phyloP scores from a whole-genome alignment of 2,797 vertebrate genomes.

The Chromobotia macracanthus region DNA sequence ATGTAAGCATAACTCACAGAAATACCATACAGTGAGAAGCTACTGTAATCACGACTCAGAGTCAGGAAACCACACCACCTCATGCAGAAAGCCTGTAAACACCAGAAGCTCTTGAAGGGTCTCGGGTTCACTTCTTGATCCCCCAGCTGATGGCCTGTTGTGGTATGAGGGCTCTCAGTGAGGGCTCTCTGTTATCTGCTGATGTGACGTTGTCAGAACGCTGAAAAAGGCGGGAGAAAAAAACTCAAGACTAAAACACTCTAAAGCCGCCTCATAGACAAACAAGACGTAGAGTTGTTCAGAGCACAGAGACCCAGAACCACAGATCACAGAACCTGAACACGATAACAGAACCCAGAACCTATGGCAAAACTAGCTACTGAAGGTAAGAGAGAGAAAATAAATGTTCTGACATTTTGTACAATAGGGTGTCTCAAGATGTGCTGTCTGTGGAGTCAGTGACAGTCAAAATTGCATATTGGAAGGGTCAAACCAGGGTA shows the following conservation, averaged over 20 bases:
- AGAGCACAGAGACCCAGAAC: conserved; percentile 52
- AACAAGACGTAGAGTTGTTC: conserved; percentile 1
- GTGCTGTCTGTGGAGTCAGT: conserved; percentile 30
- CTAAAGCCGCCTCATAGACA: conserved; percentile 18
- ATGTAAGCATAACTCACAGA: not conserved
- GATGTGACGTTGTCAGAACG: conserved; percentile 7
- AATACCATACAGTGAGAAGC: not conserved
- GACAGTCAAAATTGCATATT: conserved; percentile 8
- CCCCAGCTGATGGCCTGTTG: conserved; percentile 59
- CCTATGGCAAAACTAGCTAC: conserved; percentile 65
- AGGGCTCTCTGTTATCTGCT: conserved; percentile 59
- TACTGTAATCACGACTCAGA: no score
- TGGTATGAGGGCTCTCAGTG: conserved; percentile 67
- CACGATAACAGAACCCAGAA: no score
- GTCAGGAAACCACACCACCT: not conserved
- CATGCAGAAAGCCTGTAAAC: not conserved
- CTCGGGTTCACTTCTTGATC: conserved; percentile 1
- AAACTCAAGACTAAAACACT: conserved; percentile 63
- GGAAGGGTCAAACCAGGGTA: conserved; percentile 22
- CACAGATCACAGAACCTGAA: conserved; percentile 21
- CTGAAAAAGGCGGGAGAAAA: conserved; percentile 73
- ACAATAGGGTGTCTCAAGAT: conserved; percentile 13
- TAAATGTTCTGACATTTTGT: conserved; percentile 7
- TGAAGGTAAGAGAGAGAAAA: conserved; percentile 74
- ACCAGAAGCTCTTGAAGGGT: conserved; percentile 32